Evolutionary conservation across 1,140 invertebrate genomes (phyloP).

Genomic region (Rhyzopertha dominica): DNA sequence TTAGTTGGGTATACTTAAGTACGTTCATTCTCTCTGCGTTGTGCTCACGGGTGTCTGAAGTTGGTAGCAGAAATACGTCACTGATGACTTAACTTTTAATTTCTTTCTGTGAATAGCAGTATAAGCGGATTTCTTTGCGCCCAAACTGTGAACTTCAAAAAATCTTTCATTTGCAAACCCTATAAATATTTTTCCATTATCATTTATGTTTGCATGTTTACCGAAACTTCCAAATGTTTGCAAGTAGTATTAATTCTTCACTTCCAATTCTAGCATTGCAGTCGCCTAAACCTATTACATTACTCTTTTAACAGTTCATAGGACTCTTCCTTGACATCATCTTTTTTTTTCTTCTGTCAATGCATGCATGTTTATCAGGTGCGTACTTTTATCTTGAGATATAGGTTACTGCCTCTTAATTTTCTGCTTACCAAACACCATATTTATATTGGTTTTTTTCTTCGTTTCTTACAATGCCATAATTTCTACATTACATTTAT

Average conservation of each 20-base stretch:
- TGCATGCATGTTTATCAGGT: conserved; percentile 2
- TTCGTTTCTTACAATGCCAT: conserved; percentile 9
- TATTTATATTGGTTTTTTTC: neutral
- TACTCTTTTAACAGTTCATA: neutral
- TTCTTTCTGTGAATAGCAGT: no score
- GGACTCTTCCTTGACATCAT: neutral
- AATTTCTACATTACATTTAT: conserved; percentile 3
- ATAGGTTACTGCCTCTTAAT: neutral
- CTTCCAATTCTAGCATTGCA: conserved; percentile 1
- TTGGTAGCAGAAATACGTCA: no score
- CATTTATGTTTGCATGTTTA: neutral
- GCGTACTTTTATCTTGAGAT: neutral
- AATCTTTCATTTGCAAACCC: neutral
- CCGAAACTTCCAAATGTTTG: neutral
- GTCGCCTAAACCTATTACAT: conserved; percentile 1
- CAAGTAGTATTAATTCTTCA: neutral
- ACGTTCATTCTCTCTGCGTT: no score
- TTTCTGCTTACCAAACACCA: neutral
- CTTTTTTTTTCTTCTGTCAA: conserved; percentile 2
- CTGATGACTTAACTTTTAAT: no score
- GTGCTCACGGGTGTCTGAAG: no score
- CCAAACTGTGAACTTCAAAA: neutral
- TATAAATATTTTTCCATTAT: neutral
- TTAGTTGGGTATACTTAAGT: no score
- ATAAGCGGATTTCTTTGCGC: no score